phyloP scores from a whole-genome alignment of 2,888 invertebrate species.

The Disparrhopalites patrizii region DNA sequence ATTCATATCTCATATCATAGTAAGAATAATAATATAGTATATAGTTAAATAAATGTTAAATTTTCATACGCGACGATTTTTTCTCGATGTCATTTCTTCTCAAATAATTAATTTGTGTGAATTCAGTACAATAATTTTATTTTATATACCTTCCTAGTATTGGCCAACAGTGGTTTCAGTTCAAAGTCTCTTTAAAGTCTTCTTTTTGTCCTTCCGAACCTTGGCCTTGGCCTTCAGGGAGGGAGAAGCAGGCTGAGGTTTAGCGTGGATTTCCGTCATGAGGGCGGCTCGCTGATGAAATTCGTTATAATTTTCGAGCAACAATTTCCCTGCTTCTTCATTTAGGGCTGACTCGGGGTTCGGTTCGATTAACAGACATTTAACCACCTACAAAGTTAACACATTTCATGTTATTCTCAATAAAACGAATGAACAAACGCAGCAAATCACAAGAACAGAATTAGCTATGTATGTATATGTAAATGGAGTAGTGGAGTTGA shows the following conservation, averaged over 20 bases:
- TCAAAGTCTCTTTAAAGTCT: slow-evolving; percentile 82
- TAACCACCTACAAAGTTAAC: slow-evolving; percentile 66
- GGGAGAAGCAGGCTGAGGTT: slow-evolving; percentile 38
- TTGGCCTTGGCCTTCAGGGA: slow-evolving; percentile 33
- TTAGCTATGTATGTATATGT: too few relatives aligned
- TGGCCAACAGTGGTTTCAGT: slow-evolving; percentile 30
- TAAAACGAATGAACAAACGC: too few relatives aligned
- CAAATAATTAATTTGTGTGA: not conserved
- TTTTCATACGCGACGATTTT: not conserved
- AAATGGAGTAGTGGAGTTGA: slow-evolving; percentile 7
- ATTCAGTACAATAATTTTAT: not conserved
- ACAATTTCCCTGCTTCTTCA: slow-evolving; percentile 91
- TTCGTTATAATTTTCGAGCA: slow-evolving; percentile 87
- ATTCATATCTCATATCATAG: too few relatives aligned
- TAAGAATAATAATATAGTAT: too few relatives aligned
- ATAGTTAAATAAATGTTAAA: too few relatives aligned
- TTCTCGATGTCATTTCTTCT: not conserved
- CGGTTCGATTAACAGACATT: slow-evolving; percentile 93
- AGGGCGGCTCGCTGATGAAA: slow-evolving; percentile 83
- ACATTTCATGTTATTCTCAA: too few relatives aligned
- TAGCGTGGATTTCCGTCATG: slow-evolving; percentile 87
- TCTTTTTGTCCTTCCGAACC: slow-evolving; percentile 75
- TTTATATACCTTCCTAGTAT: not conserved
- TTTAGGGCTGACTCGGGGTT: slow-evolving; percentile 96
- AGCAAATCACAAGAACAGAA: too few relatives aligned